phyloP scores from a whole-genome alignment of 92 coral and sea anemone genomes.

The Isaurus tuberculatus region DNA sequence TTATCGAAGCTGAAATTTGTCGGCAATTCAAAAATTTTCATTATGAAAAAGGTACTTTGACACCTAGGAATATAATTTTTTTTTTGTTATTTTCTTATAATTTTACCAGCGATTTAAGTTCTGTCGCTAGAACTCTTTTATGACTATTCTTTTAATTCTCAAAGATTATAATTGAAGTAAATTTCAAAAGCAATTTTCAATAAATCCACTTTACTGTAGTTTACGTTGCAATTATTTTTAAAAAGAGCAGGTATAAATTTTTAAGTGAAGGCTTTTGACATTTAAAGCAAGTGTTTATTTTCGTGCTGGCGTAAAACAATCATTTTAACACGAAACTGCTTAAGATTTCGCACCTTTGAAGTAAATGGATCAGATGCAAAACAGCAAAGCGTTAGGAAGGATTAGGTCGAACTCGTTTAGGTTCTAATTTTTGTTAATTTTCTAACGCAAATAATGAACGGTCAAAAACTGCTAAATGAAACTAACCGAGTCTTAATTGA shows the following conservation, averaged over 20 bases:
- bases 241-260: conserved; percentile 32
- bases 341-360: conserved; percentile 10
- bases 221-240: neutral
- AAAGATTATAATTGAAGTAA: neutral
- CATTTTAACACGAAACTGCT: neutral
- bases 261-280: conserved; percentile 22
- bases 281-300: conserved; percentile 34
- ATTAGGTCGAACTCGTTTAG: conserved; percentile 29
- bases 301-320: conserved; percentile 9
- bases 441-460: conserved; percentile 38
- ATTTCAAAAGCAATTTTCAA: conserved; percentile 1
- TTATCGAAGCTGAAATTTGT: neutral
- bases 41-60: neutral
- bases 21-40: neutral
- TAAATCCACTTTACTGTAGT: conserved; percentile 8
- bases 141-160: neutral
- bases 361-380: neutral
- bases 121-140: neutral
- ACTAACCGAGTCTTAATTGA: conserved; percentile 54
- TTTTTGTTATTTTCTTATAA: neutral
- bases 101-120: neutral
- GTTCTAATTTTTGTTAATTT: conserved; percentile 40
- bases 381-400: neutral
- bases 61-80: neutral
- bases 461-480: conserved; percentile 44